Conservation (phyloP, 2,797 vertebrate species). For the Sebastes nivosus region DNA sequence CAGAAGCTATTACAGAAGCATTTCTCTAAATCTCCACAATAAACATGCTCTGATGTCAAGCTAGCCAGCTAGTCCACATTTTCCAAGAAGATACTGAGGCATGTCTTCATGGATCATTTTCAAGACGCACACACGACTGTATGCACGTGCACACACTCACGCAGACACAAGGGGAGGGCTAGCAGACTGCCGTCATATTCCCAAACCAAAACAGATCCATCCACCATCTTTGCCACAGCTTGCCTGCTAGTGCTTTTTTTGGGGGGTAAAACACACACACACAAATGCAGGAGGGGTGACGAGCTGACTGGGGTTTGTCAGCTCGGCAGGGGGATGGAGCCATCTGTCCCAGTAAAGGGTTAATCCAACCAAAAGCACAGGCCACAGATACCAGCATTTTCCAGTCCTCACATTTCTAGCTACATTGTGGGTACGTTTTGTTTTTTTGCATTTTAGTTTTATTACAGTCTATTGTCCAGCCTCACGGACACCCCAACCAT, state of each 20-base stretch:
- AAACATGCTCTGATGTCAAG: slow-evolving; percentile 55
- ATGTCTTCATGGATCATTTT: slow-evolving; percentile 54
- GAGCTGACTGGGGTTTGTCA: slow-evolving; percentile 67
- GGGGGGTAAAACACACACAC: slow-evolving; percentile 13
- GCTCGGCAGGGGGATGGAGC: slow-evolving; percentile 74
- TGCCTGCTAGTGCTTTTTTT: slow-evolving; percentile 32
- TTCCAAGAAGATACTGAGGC: slow-evolving; percentile 59
- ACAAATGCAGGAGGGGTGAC: slow-evolving; percentile 56
- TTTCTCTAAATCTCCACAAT: slow-evolving; percentile 61
- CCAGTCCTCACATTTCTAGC: slow-evolving; percentile 68
- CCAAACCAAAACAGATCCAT: slow-evolving; percentile 73
- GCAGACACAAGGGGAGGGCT: slow-evolving; percentile 29
- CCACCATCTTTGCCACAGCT: slow-evolving; percentile 66
- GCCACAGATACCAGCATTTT: slow-evolving; percentile 80
- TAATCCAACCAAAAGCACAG: slow-evolving; percentile 84
- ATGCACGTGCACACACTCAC: slow-evolving; percentile 4
- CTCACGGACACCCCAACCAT: not conserved
- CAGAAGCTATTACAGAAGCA: slow-evolving; percentile 59
- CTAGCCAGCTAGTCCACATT: slow-evolving; percentile 52
- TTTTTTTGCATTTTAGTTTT: not conserved
- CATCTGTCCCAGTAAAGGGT: slow-evolving; percentile 85
- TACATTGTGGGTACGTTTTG: slow-evolving; percentile 17
- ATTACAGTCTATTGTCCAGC: not conserved
- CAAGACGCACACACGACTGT: slow-evolving; percentile 27
- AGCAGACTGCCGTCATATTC: slow-evolving; percentile 63